These are phyloP conservation scores for Hirudinaria manillensis DNA, from an alignment of 2,888 invertebrate species.

Conservation along the genomic window DNA sequence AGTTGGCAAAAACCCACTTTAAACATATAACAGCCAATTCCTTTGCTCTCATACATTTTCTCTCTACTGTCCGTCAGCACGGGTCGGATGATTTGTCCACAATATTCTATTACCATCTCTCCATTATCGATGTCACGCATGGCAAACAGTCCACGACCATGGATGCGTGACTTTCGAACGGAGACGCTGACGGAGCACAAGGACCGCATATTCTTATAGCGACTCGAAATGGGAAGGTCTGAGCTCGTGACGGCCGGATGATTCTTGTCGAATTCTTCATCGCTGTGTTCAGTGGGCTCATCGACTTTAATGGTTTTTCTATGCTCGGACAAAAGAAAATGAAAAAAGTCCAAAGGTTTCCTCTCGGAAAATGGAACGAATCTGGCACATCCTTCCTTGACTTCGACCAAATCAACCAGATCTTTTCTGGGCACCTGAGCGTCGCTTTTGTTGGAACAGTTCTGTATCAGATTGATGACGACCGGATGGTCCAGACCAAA, in stretches of 20 bases:
- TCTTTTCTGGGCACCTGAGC: background rate
- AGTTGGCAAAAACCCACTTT: conserved; percentile 54
- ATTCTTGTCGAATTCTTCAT: background rate
- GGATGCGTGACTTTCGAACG: conserved; percentile 68
- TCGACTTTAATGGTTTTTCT: conserved; percentile 54
- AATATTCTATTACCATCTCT: conserved; percentile 72
- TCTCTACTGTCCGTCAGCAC: conserved; percentile 86
- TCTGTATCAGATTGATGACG: background rate
- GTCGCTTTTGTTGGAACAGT: background rate
- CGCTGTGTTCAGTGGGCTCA: background rate
- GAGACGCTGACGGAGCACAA: background rate
- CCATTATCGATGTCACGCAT: conserved; percentile 84
- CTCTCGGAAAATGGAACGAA: conserved; percentile 67
- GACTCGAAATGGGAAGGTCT: conserved; percentile 4
- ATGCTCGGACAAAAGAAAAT: conserved; percentile 86
- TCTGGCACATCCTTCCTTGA: conserved; percentile 67
- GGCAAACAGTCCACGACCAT: conserved; percentile 87
- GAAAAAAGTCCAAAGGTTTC: conserved; percentile 74
- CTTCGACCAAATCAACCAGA: background rate
- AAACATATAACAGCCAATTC: conserved; percentile 80
- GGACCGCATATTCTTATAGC: background rate
- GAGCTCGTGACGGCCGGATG: background rate
- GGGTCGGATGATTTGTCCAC: conserved; percentile 82
- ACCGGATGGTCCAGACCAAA: conserved; percentile 20
- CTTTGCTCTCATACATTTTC: conserved; percentile 73